phyloP scores from a whole-genome alignment of 2,797 vertebrate genomes.

The Pogonophryne albipinna region DNA sequence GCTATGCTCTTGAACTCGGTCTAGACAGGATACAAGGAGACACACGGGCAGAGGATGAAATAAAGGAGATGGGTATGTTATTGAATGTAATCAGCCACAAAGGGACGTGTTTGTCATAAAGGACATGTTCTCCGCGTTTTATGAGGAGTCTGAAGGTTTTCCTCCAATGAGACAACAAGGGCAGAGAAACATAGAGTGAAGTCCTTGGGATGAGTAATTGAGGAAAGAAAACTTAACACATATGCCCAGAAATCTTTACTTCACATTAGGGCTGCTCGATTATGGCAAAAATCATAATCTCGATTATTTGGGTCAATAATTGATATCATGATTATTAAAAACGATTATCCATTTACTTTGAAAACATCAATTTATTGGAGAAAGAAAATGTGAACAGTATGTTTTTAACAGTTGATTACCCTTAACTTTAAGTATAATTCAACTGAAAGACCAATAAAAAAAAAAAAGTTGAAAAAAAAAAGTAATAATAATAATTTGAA shows the following conservation, averaged over 20 bases:
- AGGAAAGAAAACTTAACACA: background rate
- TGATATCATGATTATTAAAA: too few species aligned
- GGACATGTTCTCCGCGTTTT: conserved; percentile 53
- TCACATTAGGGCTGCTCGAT: background rate
- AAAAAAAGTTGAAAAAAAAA: too few species aligned
- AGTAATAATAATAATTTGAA: too few species aligned
- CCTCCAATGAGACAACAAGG: conserved; percentile 17
- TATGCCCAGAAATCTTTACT: conserved; percentile 1
- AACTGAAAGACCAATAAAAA: too few species aligned
- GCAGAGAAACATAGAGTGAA: background rate
- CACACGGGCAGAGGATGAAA: conserved; percentile 41
- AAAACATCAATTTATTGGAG: too few species aligned
- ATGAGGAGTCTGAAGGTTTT: conserved; percentile 38
- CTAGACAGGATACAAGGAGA: conserved; percentile 72
- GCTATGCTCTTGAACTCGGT: conserved; percentile 77
- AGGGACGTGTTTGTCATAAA: conserved; percentile 57
- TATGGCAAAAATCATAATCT: too few species aligned
- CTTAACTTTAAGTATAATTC: too few species aligned
- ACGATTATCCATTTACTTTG: too few species aligned
- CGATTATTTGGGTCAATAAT: too few species aligned
- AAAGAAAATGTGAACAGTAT: too few species aligned
- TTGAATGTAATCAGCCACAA: conserved; percentile 61
- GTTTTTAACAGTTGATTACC: too few species aligned
- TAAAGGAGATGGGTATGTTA: conserved; percentile 52
- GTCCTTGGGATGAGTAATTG: conserved; percentile 25